phyloP scores from a whole-genome alignment of 2,888 invertebrate species.

The Nomada fabriciana region DNA sequence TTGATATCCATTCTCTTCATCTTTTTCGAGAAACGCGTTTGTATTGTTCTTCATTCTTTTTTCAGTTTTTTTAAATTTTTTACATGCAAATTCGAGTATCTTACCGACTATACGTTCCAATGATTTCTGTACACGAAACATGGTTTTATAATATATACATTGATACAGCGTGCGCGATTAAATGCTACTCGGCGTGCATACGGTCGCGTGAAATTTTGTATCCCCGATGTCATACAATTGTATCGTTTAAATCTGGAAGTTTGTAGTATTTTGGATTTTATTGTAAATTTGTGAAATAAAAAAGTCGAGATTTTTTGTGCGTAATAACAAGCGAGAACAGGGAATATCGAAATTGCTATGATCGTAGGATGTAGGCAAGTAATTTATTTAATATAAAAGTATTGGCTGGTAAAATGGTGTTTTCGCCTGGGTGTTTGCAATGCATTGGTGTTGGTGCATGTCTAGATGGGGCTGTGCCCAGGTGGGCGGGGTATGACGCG shows the following conservation, averaged over 20 bases:
- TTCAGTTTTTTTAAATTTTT: background rate
- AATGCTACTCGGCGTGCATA: background rate
- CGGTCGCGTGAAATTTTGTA: background rate
- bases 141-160: background rate
- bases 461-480: slow-evolving; percentile 84
- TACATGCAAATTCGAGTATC: slow-evolving; percentile 19
- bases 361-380: slow-evolving; percentile 74
- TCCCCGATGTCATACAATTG: background rate
- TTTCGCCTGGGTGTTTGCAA: slow-evolving; percentile 84
- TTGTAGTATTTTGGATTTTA: slow-evolving; percentile 35
- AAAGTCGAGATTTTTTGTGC: slow-evolving; percentile 35
- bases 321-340: slow-evolving; percentile 30
- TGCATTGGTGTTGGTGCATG: slow-evolving; percentile 85
- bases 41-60: no score
- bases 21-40: slow-evolving; percentile 5
- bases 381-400: slow-evolving; percentile 72
- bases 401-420: slow-evolving; percentile 82
- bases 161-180: background rate
- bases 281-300: slow-evolving; percentile 30
- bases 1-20: background rate
- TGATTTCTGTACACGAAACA: slow-evolving; percentile 15
- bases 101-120: background rate
- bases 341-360: slow-evolving; percentile 61
- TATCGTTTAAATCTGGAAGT: slow-evolving; percentile 14
- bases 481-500: slow-evolving; percentile 84